Base-by-base conservation (phyloP, 92 coral and sea anemone species). In the Heteractis magnifica region DNA sequence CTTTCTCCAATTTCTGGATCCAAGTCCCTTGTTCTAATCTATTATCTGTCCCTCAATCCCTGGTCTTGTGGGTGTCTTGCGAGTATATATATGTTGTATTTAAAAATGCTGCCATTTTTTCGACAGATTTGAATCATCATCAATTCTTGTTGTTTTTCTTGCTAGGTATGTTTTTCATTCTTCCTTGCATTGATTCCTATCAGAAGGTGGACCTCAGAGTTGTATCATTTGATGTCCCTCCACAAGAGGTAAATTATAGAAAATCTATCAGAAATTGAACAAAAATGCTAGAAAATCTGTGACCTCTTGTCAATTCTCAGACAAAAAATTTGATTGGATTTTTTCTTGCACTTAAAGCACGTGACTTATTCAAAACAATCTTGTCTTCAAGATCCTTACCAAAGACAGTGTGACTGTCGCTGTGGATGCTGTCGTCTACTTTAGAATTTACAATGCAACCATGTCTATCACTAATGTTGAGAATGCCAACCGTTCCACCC, bases 331-430 rank as follows among this genome's bases (percentile, higher is more conserved):
- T 18, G 70, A 8, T 62, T 8, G 70, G 5, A 2, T 11, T 12
- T 8, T 18, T 62, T 18, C 12, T n/a, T 62, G 10, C 23, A 62
- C 4, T 62, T 3, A n/a, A 6, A 62, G 12, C 18, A 55, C 11
- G 11, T 53, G 58, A n/a, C 3, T 34, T 0, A 34, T 34, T 34
- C 44, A 34, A 34, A 34, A 34, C 26, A 10, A 8, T 16, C 49
- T 52, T 44, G 13, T 8, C 50, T 20, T 34, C 5, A 74, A 94
- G 98, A 89, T 92, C 76, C 80, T 92, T 72, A 91, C 98, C 15
- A 94, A 94, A 72, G 98, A 94, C 92, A 94, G 98, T 81, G 98
- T 95, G 78, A 95, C 98, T 10, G 95, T 95, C 0, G 97, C 98
- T 10, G 98, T 95, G 49, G 98, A 95, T 90, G 98, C 98, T 20